Conservation (phyloP, 2,113 vertebrate genomes). For the Arizona elegans region DNA sequence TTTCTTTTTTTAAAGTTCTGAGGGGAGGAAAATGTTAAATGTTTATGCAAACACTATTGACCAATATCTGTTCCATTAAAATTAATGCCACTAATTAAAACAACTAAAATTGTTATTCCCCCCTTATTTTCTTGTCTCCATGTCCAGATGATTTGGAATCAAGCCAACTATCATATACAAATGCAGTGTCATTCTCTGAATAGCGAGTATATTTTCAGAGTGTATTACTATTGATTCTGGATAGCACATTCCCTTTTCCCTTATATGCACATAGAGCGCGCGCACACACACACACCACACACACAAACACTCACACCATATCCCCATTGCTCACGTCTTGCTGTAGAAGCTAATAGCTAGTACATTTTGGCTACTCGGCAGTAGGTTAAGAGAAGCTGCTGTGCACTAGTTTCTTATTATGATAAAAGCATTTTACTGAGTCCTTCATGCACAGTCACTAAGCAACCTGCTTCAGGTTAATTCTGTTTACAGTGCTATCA, state of each 20-base stretch:
- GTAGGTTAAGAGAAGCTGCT: neutral
- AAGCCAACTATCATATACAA: neutral
- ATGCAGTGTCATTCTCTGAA: conserved; percentile 14
- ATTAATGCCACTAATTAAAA: neutral
- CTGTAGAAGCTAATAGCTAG: neutral
- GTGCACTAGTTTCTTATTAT: neutral
- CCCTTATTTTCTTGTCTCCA: neutral
- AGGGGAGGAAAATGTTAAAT: fast-evolving
- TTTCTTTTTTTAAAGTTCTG: neutral
- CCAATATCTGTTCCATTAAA: conserved; percentile 1
- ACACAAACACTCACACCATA: neutral
- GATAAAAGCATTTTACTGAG: conserved; percentile 28
- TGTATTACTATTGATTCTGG: conserved; percentile 28
- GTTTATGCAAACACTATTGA: conserved; percentile 26
- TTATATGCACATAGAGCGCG: neutral
- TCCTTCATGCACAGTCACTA: neutral
- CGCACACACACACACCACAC: neutral
- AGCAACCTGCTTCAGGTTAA: conserved; percentile 1
- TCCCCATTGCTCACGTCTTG: neutral
- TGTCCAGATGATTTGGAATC: neutral
- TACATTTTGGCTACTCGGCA: neutral
- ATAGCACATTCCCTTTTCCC: neutral
- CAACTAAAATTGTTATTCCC: neutral
- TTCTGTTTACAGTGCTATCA: conserved; percentile 12
- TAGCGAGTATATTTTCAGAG: conserved; percentile 26